Evolutionary conservation across 2,113 vertebrate genomes (phyloP).

Genomic region (Mesoclemmys tuberculata): DNA sequence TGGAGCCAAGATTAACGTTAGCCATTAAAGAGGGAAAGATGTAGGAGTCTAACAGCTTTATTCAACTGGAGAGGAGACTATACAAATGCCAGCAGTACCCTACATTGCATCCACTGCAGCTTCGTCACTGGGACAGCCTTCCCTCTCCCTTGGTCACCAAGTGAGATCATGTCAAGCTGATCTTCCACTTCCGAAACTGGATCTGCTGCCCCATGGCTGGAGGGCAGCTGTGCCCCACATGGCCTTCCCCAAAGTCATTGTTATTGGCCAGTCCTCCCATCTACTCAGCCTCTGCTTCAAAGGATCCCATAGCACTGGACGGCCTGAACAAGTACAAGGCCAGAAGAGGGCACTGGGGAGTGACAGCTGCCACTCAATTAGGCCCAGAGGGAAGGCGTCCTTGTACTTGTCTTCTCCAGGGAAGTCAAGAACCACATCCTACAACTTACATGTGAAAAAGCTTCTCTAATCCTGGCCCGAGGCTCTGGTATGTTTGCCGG

Average conservation of each 20-base stretch:
- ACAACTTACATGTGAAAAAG: neutral
- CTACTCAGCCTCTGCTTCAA: neutral
- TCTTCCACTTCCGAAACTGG: neutral
- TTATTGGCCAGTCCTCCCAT: neutral
- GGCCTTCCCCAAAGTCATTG: neutral
- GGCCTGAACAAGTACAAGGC: neutral
- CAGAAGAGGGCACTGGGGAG: neutral
- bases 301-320: neutral
- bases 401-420: neutral
- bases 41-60: neutral
- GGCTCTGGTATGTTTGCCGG: neutral
- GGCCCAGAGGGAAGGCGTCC: neutral
- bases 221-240: neutral
- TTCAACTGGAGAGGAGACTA: neutral
- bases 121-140: neutral
- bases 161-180: neutral
- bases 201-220: neutral
- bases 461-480: neutral
- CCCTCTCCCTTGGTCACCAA: neutral
- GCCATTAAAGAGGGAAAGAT: neutral
- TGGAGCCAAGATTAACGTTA: neutral
- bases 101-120: neutral
- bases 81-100: neutral
- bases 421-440: too few relatives aligned
- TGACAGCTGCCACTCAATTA: neutral